Evolutionary conservation across 2,888 invertebrate genomes (phyloP), one percentile per base, ranked within the genome.

Genomic region (Mythimna loreyi): DNA sequence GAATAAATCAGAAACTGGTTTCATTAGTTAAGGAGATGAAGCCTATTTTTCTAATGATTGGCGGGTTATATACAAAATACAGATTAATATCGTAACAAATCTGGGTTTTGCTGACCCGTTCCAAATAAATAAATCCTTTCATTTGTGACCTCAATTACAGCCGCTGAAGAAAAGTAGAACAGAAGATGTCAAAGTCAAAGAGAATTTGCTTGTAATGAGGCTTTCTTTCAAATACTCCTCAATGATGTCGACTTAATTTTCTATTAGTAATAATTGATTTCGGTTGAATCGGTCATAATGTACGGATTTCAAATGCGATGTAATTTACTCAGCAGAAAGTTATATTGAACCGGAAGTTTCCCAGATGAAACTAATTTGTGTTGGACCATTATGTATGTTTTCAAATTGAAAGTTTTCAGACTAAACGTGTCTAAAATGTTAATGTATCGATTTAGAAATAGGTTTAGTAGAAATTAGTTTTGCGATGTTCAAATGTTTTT

Each of bases 351-450:
- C 47, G 65, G 30, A 66, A 70, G 62, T 75, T 75, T 59, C 1
- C 45, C 28, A 62, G 40, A 67, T 45, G 53, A 65, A 63, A 65
- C 53, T 52, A 57, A 68, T 61, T 59, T 65, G 59, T 55, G 43
- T 55, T 45, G 49, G 45, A 49, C 58, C 60, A 21, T 58, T 45
- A 47, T 62, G 47, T 45, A 47, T 62, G 47, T 30, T 69, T 56
- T 53, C 36, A 62, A 64, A 61, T 62, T 45, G n/a, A 43, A 72
- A 67, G 55, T 67, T 71, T 70, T 70, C 19, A 61, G 36, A 62
- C 23, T 50, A 58, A 64, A 67, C 65, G 62, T 65, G 67, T 76
- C 45, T 53, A 56, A 72, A 72, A 72, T 69, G 36, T 69, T 72
- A 60, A 70, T 58, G 50, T 65, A 55, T 65, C 21, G 47, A 55